phyloP scores from a whole-genome alignment of 2,797 vertebrate species.

The Diceros bicornis region DNA sequence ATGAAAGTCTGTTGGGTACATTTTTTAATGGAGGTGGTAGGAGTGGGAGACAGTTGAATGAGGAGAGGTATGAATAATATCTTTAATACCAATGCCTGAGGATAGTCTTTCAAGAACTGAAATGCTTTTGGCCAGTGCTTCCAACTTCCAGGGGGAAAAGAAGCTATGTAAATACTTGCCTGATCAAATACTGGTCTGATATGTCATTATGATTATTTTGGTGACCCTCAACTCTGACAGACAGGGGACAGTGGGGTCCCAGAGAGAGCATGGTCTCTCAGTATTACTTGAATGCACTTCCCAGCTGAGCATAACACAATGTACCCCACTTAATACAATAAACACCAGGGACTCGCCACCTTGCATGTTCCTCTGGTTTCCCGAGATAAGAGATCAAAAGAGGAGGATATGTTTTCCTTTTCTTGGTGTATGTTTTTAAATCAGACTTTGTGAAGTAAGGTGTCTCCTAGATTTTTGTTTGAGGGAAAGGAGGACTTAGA shows the following conservation, averaged over 20 bases:
- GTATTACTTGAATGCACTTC: neutral
- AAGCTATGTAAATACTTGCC: neutral
- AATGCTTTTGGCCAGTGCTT: neutral
- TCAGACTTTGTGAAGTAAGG: constrained; percentile 36
- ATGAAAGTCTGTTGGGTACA: neutral
- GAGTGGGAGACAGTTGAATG: neutral
- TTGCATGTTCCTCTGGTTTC: constrained; percentile 71
- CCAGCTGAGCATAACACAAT: constrained; percentile 70
- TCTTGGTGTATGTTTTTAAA: constrained; percentile 68
- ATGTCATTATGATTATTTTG: constrained; percentile 13
- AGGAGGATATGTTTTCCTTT: constrained; percentile 69
- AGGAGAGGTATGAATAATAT: neutral
- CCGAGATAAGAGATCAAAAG: constrained; percentile 85
- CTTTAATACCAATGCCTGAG: neutral
- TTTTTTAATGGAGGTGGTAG: neutral
- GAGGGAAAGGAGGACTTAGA: neutral
- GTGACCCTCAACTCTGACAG: constrained; percentile 18
- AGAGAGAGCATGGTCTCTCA: neutral
- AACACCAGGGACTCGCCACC: constrained; percentile 58
- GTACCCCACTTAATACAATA: constrained; percentile 76
- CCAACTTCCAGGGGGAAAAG: constrained; percentile 21
- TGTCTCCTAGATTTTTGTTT: constrained; percentile 26
- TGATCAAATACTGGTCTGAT: neutral
- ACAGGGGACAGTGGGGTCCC: neutral
- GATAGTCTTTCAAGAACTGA: neutral